phyloP scores from a whole-genome alignment of 2,888 invertebrate species.

The Agapetus fuscipes region DNA sequence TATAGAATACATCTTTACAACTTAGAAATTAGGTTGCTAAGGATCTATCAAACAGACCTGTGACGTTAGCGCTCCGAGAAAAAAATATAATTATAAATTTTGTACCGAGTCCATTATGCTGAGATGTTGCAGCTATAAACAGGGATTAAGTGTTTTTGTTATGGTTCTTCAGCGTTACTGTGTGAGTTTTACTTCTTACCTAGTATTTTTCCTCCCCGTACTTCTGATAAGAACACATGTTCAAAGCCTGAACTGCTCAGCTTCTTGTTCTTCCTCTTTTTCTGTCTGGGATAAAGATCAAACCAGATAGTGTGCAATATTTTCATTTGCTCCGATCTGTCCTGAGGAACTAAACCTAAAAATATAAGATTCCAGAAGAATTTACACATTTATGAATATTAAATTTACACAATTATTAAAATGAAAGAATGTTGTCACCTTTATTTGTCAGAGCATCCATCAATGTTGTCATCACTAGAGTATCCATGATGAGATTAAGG shows the following conservation, averaged over 20 bases:
- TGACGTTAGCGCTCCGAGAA: too few species aligned
- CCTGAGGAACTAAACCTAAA: slow-evolving; percentile 50
- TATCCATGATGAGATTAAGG: slow-evolving; percentile 65
- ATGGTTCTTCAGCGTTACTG: too few species aligned
- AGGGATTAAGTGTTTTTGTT: too few species aligned
- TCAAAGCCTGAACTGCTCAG: slow-evolving; percentile 87
- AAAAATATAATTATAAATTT: too few species aligned
- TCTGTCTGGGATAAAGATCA: slow-evolving; percentile 68
- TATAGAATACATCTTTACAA: too few species aligned
- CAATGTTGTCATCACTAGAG: slow-evolving; percentile 62
- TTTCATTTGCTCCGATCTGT: slow-evolving; percentile 60
- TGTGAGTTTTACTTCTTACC: slow-evolving; percentile 27
- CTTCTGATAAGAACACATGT: slow-evolving; percentile 83
- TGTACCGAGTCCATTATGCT: too few species aligned
- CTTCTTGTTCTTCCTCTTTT: slow-evolving; percentile 67
- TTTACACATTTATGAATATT: slow-evolving; percentile 11
- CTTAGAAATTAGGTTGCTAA: too few species aligned
- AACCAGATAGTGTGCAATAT: slow-evolving; percentile 68
- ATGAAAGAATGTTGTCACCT: slow-evolving; percentile 29
- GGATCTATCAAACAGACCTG: too few species aligned
- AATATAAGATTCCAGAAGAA: too few species aligned
- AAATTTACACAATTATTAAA: neutral
- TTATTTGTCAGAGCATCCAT: slow-evolving; percentile 56
- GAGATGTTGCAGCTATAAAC: too few species aligned
- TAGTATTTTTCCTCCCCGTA: slow-evolving; percentile 64